Percentiles rank a stretch among this genome's conserved stretches.
Evolutionary conservation across 2,113 vertebrate genomes (phyloP).

Genomic region (Terrapene triunguis): DNA sequence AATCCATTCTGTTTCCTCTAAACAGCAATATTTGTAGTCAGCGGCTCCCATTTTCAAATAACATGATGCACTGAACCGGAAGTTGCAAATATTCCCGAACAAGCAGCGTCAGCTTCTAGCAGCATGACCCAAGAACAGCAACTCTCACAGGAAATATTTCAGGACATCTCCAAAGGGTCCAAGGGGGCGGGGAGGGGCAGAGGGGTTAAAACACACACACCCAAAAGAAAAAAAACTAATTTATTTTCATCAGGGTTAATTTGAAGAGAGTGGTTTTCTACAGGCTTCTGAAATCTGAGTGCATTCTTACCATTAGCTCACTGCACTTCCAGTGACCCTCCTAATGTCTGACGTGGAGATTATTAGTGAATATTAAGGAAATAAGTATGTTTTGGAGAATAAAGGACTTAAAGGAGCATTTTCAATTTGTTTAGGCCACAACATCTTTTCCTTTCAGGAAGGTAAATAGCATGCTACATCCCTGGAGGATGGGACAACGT

Average conservation of each 20-base stretch:
- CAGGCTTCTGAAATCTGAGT: background rate
- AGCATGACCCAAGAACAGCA: background rate
- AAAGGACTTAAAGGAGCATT: background rate
- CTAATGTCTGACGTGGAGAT: background rate
- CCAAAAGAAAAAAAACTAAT: background rate
- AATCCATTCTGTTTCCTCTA: background rate
- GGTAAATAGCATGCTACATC: background rate
- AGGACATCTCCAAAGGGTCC: background rate
- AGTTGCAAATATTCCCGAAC: background rate
- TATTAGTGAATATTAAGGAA: background rate
- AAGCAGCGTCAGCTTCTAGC: background rate
- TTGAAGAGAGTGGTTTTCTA: background rate
- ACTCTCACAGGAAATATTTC: background rate
- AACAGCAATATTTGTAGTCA: background rate
- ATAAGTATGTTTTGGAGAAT: background rate
- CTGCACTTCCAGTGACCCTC: background rate
- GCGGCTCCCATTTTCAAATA: background rate
- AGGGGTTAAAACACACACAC: background rate
- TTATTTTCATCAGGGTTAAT: slow-evolving; percentile 7
- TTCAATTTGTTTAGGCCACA: background rate
- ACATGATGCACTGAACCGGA: background rate
- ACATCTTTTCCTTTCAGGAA: background rate
- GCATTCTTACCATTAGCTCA: background rate
- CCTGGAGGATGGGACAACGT: background rate
- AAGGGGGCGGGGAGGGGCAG: background rate